Percentiles rank a stretch among this genome's conserved stretches.
Evolutionary conservation across 2,113 vertebrate genomes (phyloP).

Genomic region (Laterallus jamaicensis): DNA sequence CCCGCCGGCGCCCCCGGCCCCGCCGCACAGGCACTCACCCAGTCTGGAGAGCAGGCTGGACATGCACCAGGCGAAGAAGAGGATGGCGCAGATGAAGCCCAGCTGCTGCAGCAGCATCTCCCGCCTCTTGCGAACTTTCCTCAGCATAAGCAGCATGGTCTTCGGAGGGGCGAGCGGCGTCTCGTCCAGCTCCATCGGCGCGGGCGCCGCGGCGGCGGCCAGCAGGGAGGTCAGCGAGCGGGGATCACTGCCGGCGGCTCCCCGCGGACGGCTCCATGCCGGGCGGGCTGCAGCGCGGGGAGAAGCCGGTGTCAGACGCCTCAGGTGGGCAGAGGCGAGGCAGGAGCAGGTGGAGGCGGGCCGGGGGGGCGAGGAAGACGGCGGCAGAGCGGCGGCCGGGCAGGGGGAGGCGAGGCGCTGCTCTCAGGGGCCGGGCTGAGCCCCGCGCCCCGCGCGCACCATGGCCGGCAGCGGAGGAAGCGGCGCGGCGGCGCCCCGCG

Average conservation of each 20-base stretch:
- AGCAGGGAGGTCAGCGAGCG: neutral
- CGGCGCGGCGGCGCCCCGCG: neutral
- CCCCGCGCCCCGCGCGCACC: conserved; percentile 39
- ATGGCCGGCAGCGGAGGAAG: conserved; percentile 28
- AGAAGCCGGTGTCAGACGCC: neutral
- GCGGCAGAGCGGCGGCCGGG: neutral
- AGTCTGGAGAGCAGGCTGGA: conserved; percentile 82
- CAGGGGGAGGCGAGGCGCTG: neutral
- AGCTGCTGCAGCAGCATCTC: conserved; percentile 92
- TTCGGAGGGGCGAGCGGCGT: neutral
- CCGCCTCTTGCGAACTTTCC: conserved; percentile 92
- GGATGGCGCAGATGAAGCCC: conserved; percentile 89
- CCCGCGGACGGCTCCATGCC: conserved; percentile 47
- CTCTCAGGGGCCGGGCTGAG: conserved; percentile 41
- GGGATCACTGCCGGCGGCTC: conserved; percentile 1
- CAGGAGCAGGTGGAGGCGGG: neutral
- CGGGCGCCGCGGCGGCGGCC: neutral
- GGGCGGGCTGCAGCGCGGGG: neutral
- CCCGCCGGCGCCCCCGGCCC: neutral
- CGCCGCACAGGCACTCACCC: conserved; percentile 79
- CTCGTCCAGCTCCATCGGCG: conserved; percentile 33
- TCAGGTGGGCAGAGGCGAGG: neutral
- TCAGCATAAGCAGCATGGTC: conserved; percentile 64
- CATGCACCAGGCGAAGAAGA: conserved; percentile 88
- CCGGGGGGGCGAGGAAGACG: neutral